Conservation (phyloP, 1,140 invertebrate genomes). For the Ruditapes philippinarum region DNA sequence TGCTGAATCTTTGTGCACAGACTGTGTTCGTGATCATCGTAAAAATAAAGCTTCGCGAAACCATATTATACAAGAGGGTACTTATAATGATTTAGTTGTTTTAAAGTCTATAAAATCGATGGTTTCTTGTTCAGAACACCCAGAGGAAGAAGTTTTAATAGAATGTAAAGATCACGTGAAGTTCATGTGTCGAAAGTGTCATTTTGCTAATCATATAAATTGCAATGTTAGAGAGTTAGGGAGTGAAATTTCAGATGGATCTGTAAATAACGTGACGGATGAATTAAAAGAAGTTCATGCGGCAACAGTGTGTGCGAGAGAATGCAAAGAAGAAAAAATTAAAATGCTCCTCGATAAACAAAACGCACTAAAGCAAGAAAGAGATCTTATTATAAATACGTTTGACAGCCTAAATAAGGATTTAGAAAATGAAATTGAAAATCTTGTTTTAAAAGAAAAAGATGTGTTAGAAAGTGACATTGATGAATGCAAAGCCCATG, state of each 20-base stretch:
- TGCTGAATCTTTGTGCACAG: conserved; percentile 4
- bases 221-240: background rate
- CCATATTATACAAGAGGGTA: background rate
- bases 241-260: background rate
- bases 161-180: background rate
- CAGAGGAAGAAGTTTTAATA: background rate
- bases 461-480: background rate
- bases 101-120: conserved; percentile 2
- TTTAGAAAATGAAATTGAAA: background rate
- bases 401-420: background rate
- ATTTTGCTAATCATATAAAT: background rate
- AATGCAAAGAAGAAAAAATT: background rate
- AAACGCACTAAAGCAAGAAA: background rate
- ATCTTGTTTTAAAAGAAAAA: background rate
- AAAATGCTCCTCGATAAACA: background rate
- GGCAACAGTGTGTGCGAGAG: background rate
- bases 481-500: background rate
- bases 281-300: background rate
- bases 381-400: background rate
- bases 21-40: background rate
- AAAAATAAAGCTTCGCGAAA: conserved; percentile 14
- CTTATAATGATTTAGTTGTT: background rate
- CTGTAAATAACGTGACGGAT: background rate
- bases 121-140: background rate
- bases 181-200: background rate